A percentile compares a stretch with the other conserved stretches of the same genome.
phyloP scores from a whole-genome alignment of 1,140 invertebrate species.

The Gryllus bimaculatus region DNA sequence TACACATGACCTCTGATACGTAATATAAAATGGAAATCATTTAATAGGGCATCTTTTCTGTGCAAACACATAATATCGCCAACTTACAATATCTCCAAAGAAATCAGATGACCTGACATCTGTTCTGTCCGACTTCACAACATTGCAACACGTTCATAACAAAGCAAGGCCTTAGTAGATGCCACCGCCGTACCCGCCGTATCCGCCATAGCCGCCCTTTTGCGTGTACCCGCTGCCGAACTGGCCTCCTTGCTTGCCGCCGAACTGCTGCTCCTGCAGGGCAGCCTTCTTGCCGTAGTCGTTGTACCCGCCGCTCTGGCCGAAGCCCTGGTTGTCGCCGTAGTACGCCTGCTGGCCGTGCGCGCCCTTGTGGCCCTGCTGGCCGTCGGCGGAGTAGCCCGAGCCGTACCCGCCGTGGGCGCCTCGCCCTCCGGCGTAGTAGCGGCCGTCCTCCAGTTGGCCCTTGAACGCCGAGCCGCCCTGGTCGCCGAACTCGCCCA shows the following conservation, averaged over 20 bases:
- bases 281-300: conserved; percentile 12
- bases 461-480: conserved; percentile 33
- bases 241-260: neutral
- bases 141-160: too few species aligned
- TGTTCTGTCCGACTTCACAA: too few species aligned
- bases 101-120: too few species aligned
- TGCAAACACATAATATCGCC: too few species aligned
- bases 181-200: neutral
- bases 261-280: conserved; percentile 7
- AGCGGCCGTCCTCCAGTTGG: conserved; percentile 10
- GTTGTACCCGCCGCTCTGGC: conserved; percentile 35
- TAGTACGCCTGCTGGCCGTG: conserved; percentile 38
- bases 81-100: too few species aligned
- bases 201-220: neutral
- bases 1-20: too few species aligned
- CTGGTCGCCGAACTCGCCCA: conserved; percentile 41
- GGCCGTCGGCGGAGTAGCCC: conserved; percentile 6
- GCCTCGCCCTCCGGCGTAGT: neutral
- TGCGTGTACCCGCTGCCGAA: neutral
- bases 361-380: neutral
- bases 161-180: neutral
- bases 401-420: conserved; percentile 12
- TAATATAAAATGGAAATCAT: too few species aligned
- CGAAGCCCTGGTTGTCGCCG: conserved; percentile 37
- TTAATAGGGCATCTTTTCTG: too few species aligned